These are phyloP conservation scores for Lophius americanus DNA, from an alignment of 2,797 vertebrate genomes.

Conservation along the genomic window DNA sequence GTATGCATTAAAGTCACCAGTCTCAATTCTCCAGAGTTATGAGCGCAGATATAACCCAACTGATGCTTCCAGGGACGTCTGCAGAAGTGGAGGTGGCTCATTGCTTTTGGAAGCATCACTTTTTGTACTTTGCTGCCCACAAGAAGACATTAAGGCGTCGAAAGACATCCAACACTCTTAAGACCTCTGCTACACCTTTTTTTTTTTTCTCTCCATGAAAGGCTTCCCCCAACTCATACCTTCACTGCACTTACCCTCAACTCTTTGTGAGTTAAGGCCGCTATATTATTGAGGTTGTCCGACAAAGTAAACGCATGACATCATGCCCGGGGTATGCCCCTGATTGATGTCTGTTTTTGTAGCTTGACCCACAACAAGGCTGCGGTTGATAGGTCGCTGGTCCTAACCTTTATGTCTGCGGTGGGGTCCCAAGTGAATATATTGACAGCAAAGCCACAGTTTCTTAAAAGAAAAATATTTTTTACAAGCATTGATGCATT, in stretches of 20 bases:
- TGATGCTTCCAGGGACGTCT: constrained; percentile 16
- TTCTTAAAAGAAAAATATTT: not conserved
- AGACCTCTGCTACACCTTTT: not conserved
- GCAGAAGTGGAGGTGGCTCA: constrained; percentile 4
- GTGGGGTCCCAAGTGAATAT: not conserved
- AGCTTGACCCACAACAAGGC: constrained; percentile 38
- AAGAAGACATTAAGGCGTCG: constrained; percentile 1
- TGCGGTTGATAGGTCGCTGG: constrained; percentile 23
- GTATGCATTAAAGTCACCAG: constrained; percentile 39
- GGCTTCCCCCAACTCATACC: not conserved
- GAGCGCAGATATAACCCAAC: constrained; percentile 6
- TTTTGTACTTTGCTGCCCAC: constrained; percentile 24
- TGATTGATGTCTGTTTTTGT: constrained; percentile 50
- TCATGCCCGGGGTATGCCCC: constrained; percentile 24
- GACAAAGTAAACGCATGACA: constrained; percentile 46
- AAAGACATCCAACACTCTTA: constrained; percentile 7
- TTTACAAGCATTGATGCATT: not conserved
- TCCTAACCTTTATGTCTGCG: constrained; percentile 25
- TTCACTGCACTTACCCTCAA: constrained; percentile 19
- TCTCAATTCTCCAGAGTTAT: constrained; percentile 32
- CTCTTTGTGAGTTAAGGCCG: constrained; percentile 11
- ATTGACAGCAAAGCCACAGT: not conserved
- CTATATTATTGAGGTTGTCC: not conserved
- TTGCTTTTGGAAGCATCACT: not conserved
- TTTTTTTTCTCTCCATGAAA: not conserved